Evolutionary conservation across 2,113 vertebrate genomes (phyloP).

Genomic region (Vicugna pacos): DNA sequence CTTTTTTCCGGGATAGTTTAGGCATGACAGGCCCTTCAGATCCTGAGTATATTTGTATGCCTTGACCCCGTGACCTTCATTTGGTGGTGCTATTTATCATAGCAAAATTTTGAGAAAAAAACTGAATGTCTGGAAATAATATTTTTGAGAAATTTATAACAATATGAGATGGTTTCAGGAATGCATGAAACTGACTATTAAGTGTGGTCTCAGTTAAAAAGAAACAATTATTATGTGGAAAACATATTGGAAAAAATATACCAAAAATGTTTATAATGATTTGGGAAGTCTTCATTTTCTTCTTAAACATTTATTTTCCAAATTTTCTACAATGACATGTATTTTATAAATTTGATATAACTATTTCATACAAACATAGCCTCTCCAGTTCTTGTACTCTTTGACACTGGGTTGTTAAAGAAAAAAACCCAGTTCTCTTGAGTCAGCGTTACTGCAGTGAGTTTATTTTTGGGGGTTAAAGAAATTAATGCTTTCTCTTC

Average conservation of each 20-base stretch:
- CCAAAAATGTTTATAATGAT: not conserved
- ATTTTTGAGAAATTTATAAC: slow-evolving; percentile 35
- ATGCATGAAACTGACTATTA: not conserved
- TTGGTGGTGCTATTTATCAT: slow-evolving; percentile 2
- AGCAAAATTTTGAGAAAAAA: not conserved
- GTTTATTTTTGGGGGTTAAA: slow-evolving; percentile 2
- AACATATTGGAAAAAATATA: not conserved
- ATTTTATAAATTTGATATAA: slow-evolving; percentile 47
- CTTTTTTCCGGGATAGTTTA: not conserved
- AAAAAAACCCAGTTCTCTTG: not conserved
- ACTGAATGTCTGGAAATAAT: slow-evolving; percentile 6
- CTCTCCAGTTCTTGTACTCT: not conserved
- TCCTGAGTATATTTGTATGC: not conserved
- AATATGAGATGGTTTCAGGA: not conserved
- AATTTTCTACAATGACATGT: not conserved
- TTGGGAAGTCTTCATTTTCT: slow-evolving; percentile 40
- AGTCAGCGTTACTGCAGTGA: not conserved
- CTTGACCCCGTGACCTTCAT: slow-evolving; percentile 12
- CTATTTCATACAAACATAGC: slow-evolving; percentile 16
- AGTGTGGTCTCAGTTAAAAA: not conserved
- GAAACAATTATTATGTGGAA: not conserved
- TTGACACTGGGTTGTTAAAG: not conserved
- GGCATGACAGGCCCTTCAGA: not conserved
- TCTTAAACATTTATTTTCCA: slow-evolving; percentile 38
- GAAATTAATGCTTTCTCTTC: slow-evolving; percentile 9